Conservation (phyloP, 2,797 vertebrate species). For the Cossypha heuglini region DNA sequence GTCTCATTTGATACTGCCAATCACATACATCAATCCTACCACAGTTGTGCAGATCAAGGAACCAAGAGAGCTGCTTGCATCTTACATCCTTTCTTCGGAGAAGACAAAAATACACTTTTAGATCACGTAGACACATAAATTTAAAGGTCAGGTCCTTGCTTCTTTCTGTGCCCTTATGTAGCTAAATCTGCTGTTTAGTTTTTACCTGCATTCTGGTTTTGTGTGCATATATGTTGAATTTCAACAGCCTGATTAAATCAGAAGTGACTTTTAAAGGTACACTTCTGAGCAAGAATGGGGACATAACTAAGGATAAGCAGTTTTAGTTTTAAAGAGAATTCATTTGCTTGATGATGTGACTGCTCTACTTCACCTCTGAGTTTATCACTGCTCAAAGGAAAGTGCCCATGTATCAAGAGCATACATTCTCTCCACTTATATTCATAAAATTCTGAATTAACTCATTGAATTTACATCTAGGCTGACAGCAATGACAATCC, state of each 20-base stretch:
- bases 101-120: background rate
- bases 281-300: background rate
- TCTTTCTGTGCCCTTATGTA: background rate
- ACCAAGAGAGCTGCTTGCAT: background rate
- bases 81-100: background rate
- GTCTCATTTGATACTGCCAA: background rate
- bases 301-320: background rate
- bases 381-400: background rate
- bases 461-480: background rate
- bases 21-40: background rate
- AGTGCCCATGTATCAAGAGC: background rate
- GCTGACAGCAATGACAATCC: background rate
- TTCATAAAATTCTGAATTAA: background rate
- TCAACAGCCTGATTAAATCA: background rate
- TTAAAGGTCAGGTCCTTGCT: background rate
- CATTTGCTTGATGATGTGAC: background rate
- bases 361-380: background rate
- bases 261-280: background rate
- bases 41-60: background rate
- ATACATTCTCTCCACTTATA: background rate
- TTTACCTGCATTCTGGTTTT: background rate
- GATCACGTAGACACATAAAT: background rate
- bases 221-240: background rate
- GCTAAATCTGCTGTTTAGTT: background rate
- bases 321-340: background rate